These are phyloP conservation scores for Macquaria australasica DNA, from an alignment of 2,113 vertebrate genomes.

Conservation along the genomic window DNA sequence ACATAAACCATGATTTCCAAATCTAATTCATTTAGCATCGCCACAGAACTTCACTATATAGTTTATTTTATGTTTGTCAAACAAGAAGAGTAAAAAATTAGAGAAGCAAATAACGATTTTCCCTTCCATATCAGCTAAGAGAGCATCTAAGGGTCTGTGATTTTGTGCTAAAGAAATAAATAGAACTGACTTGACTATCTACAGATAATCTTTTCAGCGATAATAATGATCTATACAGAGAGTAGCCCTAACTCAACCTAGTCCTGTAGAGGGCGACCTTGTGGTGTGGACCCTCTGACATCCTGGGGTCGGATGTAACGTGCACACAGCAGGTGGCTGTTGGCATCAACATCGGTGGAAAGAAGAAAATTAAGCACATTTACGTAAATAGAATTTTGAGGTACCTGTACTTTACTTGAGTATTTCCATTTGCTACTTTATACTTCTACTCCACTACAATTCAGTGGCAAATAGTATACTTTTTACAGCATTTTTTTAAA, in stretches of 20 bases:
- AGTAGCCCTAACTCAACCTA: neutral
- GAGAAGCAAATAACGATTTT: neutral
- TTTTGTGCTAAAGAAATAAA: neutral
- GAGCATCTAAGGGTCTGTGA: neutral
- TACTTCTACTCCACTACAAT: no score
- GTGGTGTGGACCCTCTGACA: slow-evolving; percentile 28
- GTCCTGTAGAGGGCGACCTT: slow-evolving; percentile 63
- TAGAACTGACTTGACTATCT: neutral
- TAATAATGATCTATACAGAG: neutral
- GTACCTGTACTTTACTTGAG: no score
- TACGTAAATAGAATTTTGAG: no score
- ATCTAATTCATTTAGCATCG: neutral
- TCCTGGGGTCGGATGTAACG: neutral
- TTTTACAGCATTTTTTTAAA: no score
- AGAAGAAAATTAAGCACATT: no score
- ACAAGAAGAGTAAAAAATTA: neutral
- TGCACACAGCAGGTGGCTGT: slow-evolving; percentile 11
- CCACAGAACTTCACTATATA: no score
- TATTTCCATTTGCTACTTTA: no score
- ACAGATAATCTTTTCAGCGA: neutral
- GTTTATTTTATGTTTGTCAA: neutral
- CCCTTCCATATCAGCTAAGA: neutral
- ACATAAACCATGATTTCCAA: neutral
- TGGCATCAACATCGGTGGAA: no score
- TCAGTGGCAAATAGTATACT: no score